A percentile compares a stretch with the other conserved stretches of the same genome.
Conservation (phyloP, 2,113 vertebrate species). For the Brachionichthys hirsutus region DNA sequence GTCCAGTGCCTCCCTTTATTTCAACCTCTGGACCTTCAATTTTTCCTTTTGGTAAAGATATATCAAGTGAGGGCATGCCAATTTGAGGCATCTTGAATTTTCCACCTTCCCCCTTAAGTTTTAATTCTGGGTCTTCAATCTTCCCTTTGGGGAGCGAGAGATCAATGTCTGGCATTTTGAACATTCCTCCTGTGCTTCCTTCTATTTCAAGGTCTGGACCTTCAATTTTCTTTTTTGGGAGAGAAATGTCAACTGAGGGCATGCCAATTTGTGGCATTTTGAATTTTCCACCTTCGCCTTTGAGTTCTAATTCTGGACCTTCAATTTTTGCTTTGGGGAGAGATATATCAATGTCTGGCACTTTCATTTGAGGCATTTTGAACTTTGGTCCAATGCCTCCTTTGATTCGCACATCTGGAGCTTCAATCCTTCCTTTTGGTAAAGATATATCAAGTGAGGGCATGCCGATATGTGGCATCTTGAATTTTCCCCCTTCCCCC, state of each 20-base stretch:
- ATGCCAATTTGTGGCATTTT: constrained; percentile 55
- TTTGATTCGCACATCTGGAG: constrained; percentile 25
- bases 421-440: constrained; percentile 42
- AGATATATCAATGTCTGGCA: constrained; percentile 24
- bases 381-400: constrained; percentile 16
- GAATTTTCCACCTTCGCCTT: constrained; percentile 9
- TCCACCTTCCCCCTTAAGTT: too few relatives aligned
- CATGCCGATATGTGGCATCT: constrained; percentile 49
- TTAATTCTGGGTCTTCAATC: constrained; percentile 12
- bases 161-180: constrained; percentile 63
- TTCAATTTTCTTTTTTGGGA: constrained; percentile 46
- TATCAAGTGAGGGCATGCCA: constrained; percentile 46
- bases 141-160: constrained; percentile 50
- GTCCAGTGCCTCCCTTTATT: constrained; percentile 14
- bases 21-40: constrained; percentile 33
- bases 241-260: constrained; percentile 38
- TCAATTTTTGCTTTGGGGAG: constrained; percentile 30
- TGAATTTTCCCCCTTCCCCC: constrained; percentile 41
- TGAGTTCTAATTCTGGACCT: constrained; percentile 5
- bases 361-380: constrained; percentile 35
- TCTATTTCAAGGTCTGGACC: constrained; percentile 29
- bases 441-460: constrained; percentile 60
- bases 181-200: constrained; percentile 21
- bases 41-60: constrained; percentile 49
- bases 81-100: constrained; percentile 61